phyloP scores from a whole-genome alignment of 2,113 vertebrate species.

The Alosa alosa region DNA sequence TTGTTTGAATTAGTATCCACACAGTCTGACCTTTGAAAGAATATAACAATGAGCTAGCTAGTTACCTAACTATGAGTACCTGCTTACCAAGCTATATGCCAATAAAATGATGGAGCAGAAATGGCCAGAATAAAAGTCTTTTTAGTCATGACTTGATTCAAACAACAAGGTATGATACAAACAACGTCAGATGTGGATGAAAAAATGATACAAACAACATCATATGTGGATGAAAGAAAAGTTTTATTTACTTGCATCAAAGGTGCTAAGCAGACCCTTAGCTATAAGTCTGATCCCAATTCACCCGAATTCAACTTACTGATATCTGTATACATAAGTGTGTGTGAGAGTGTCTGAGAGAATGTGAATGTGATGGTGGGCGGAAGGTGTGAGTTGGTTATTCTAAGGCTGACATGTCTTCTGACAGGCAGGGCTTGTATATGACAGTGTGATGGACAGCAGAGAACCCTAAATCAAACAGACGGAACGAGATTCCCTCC shows the following conservation, averaged over 20 bases:
- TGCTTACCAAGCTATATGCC: not conserved
- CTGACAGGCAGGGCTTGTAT: constrained; percentile 32
- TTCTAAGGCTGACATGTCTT: constrained; percentile 8
- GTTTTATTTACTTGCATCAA: not conserved
- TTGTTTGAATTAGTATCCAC: not conserved
- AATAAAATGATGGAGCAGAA: not conserved
- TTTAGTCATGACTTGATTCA: not conserved
- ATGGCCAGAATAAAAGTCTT: not conserved
- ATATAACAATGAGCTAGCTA: not conserved
- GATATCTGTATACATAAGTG: not conserved
- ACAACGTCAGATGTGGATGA: too few relatives aligned
- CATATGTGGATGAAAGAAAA: not conserved
- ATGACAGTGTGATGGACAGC: constrained; percentile 39
- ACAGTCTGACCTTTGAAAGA: not conserved
- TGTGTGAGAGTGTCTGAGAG: not conserved
- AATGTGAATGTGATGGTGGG: not conserved
- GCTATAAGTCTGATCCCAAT: too few relatives aligned
- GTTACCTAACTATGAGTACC: not conserved
- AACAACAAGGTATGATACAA: too few relatives aligned
- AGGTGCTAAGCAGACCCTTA: not conserved
- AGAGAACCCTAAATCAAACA: constrained; percentile 37
- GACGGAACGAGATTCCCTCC: not conserved
- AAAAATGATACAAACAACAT: too few relatives aligned
- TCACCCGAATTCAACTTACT: not conserved
- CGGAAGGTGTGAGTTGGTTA: constrained; percentile 7